Base-by-base conservation (phyloP, 2,113 vertebrate species). In the Coptodon rendalli region DNA sequence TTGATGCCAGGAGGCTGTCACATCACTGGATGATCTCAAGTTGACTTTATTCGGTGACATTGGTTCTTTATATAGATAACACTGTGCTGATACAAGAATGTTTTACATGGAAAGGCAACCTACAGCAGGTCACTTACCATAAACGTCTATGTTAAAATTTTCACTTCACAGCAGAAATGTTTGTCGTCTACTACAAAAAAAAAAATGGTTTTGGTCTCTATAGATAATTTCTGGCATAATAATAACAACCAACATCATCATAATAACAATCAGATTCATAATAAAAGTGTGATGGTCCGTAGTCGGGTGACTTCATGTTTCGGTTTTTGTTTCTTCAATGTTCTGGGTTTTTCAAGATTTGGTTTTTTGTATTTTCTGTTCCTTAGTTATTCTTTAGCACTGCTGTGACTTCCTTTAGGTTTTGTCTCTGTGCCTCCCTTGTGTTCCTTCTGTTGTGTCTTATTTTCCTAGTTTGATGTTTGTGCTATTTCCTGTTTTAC, bases 21-120 rank as follows among this genome's bases (percentile, higher is more conserved):
- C 54, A 27, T 57, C 0, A 0, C 54, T 27, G 54, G 12, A 57
- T 2, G 54, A 22, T 57, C 24, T 27, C 12, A 57, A 29, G 24
- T 9, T 57, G 24, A 0, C 56, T 57, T 57, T 57, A 57, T 3
- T 0, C 0, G 0, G 2, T 57, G 56, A 29, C 24, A 57, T 13
- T 29, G 56, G 56, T 57, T 57, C 56, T 57, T 57, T 22, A 0
- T 57, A 57, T 57, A 0, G 22, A 57, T 57, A 57, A 57, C 56
- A 57, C 56, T 57, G 24, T 16, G 56, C 24, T 2, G 4, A 57
- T 57, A 9, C 56, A 29, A 29, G 13, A 59, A 59, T 59, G 24
- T 59, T 59, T 59, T 57, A 57, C 56, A 57, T 29, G 0, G 0
- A 3, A 29, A 57, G 56, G 56, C 56, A 59, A 16, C 56, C 13